phyloP scores from a whole-genome alignment of 2,888 invertebrate genomes.

The Xanthorhoe designata region DNA sequence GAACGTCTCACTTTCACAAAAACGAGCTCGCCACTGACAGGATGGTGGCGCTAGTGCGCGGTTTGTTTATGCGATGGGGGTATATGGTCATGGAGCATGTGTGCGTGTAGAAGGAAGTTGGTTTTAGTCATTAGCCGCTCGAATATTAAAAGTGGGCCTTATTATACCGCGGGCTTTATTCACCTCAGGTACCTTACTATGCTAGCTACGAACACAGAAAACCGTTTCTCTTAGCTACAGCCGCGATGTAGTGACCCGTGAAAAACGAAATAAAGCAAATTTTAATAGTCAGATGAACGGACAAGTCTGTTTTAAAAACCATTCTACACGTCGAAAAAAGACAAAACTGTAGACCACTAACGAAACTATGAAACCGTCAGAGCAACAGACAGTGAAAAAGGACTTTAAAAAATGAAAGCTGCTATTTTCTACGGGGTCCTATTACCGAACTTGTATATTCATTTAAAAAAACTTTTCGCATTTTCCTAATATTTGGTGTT shows the following conservation, averaged over 20 bases:
- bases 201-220: conserved; percentile 38
- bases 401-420: conserved; percentile 32
- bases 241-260: conserved; percentile 14
- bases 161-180: too few relatives aligned
- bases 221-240: conserved; percentile 28
- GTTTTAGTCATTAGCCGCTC: too few relatives aligned
- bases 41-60: too few relatives aligned
- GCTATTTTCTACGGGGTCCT: conserved; percentile 12
- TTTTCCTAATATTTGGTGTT: too few relatives aligned
- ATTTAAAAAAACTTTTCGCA: neutral
- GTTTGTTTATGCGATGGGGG: too few relatives aligned
- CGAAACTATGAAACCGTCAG: conserved; percentile 57
- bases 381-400: conserved; percentile 46
- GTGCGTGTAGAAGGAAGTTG: too few relatives aligned
- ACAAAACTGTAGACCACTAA: conserved; percentile 49
- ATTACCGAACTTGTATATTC: neutral
- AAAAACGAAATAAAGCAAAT: conserved; percentile 42
- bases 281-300: conserved; percentile 52
- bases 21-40: too few relatives aligned
- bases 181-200: too few relatives aligned
- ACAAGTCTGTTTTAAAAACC: conserved; percentile 47
- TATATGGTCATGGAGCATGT: too few relatives aligned
- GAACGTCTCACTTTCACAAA: too few relatives aligned
- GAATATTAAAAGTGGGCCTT: too few relatives aligned
- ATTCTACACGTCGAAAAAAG: conserved; percentile 46